A percentile compares a stretch with the other conserved stretches of the same genome.
Conservation (phyloP, 2,113 vertebrate genomes). For the Hippocampus abdominalis region DNA sequence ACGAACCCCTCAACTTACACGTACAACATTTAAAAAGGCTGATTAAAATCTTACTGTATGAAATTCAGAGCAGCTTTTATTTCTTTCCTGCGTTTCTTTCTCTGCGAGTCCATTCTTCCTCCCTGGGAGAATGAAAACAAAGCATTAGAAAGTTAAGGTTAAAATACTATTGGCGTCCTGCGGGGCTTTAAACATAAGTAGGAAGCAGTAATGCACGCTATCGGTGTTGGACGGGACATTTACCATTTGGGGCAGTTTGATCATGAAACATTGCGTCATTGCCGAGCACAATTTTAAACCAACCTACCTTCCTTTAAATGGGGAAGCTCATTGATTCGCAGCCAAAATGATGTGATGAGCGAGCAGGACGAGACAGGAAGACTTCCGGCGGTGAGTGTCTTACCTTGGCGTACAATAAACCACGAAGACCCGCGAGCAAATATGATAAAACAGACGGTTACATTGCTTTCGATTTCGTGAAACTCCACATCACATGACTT, state of each 20-base stretch:
- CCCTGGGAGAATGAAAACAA: conserved; percentile 5
- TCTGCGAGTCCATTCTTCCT: conserved; percentile 73
- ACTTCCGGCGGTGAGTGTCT: no score
- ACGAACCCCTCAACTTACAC: no score
- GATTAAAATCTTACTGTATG: conserved; percentile 80
- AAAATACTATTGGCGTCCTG: background rate
- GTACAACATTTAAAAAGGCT: background rate
- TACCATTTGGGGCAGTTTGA: background rate
- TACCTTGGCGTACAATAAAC: no score
- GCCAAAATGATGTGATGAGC: background rate
- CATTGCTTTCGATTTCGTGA: conserved; percentile 46
- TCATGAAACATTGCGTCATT: background rate
- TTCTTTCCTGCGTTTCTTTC: conserved; percentile 83
- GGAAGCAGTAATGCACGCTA: background rate
- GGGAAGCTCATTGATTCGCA: conserved; percentile 40
- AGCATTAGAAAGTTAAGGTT: background rate
- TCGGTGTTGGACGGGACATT: background rate
- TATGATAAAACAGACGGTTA: conserved; percentile 6
- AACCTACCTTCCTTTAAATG: conserved; percentile 42
- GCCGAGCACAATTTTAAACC: conserved; percentile 13
- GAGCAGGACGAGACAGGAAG: no score
- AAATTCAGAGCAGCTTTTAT: conserved; percentile 87
- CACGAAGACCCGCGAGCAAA: background rate
- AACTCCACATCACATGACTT: background rate
- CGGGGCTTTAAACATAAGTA: background rate